These are phyloP conservation scores for Enteromius afrohamiltoni DNA, from an alignment of 2,797 vertebrate species.

Conservation along the genomic window DNA sequence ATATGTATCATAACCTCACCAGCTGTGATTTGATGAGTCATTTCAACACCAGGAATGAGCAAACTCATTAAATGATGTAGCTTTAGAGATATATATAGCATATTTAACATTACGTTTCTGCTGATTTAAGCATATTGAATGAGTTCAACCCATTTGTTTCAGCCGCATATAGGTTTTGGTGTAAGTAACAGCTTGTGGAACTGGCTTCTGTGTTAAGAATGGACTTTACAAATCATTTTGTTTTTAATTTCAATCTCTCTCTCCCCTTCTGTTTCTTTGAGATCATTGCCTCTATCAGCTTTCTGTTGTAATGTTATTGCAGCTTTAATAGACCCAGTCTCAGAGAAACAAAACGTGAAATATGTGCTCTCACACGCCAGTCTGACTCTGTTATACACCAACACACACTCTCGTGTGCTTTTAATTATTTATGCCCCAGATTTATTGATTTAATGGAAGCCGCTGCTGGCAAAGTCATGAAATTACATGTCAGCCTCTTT, in stretches of 20 bases:
- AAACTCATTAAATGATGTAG: conserved; percentile 1
- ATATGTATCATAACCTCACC: neutral
- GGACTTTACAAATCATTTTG: neutral
- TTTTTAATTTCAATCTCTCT: conserved; percentile 2
- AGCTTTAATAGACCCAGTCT: conserved; percentile 29
- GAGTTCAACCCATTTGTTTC: neutral
- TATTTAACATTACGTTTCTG: conserved; percentile 5
- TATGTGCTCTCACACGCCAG: conserved; percentile 29
- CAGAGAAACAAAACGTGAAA: conserved; percentile 35
- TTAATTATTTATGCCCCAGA: conserved; percentile 59
- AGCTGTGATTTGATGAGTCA: conserved; percentile 16
- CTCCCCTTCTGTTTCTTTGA: conserved; percentile 4
- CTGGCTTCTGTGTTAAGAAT: neutral
- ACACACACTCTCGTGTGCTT: conserved; percentile 31
- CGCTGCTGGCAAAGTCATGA: conserved; percentile 20
- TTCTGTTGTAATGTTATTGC: conserved; percentile 1
- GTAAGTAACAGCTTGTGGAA: neutral
- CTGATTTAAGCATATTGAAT: neutral
- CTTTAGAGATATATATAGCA: neutral
- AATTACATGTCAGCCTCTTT: conserved; percentile 40
- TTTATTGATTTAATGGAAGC: conserved; percentile 44
- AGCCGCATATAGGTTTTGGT: neutral
- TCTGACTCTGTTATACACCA: conserved; percentile 11
- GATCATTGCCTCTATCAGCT: neutral
- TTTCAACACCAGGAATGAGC: neutral